Conservation (phyloP, 2,797 vertebrate genomes). For the Uromys caudimaculatus region DNA sequence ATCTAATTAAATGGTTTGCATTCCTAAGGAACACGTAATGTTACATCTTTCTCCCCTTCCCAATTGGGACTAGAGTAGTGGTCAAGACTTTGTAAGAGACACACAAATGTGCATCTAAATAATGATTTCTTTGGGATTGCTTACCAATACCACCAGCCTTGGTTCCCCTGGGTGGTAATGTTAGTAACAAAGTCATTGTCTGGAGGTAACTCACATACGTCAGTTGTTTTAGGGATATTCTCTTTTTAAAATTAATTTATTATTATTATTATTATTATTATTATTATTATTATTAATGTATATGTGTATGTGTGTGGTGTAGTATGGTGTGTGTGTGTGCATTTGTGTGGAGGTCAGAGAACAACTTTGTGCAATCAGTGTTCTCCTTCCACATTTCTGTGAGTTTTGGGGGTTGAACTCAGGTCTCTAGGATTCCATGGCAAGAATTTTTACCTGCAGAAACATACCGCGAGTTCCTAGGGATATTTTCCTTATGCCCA, state of each 20-base stretch:
- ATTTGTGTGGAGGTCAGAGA: too few species aligned
- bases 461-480: too few species aligned
- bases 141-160: background rate
- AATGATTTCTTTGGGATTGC: constrained; percentile 23
- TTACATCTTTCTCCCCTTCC: constrained; percentile 61
- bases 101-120: constrained; percentile 31
- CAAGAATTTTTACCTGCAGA: too few species aligned
- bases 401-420: too few species aligned
- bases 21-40: constrained; percentile 55
- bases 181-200: constrained; percentile 38
- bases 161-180: background rate
- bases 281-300: background rate
- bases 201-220: background rate
- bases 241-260: background rate
- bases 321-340: background rate
- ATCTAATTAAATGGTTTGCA: constrained; percentile 68
- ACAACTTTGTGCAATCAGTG: too few species aligned
- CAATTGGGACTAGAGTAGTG: constrained; percentile 39
- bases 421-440: too few species aligned
- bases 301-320: background rate
- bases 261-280: background rate
- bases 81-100: constrained; percentile 1
- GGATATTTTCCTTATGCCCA: too few species aligned
- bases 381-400: too few species aligned
- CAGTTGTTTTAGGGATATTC: background rate